phyloP scores from a whole-genome alignment of 2,888 invertebrate species.

The Nymphalis c-album region DNA sequence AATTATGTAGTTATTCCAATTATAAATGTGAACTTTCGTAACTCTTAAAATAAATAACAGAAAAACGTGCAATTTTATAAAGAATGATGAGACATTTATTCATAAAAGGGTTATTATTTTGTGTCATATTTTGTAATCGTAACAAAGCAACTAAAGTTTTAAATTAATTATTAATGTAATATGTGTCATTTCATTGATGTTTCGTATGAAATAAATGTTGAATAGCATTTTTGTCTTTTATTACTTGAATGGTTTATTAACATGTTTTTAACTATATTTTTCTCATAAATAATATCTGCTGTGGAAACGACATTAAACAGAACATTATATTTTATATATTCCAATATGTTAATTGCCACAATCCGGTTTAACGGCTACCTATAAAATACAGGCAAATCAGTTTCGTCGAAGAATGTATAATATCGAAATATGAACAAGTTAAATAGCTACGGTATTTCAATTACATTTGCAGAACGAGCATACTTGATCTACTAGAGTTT shows the following conservation, averaged over 20 bases:
- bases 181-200: conserved; percentile 57
- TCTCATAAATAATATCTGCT: too few relatives aligned
- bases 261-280: too few relatives aligned
- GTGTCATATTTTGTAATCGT: conserved; percentile 9
- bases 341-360: too few relatives aligned
- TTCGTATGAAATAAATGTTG: conserved; percentile 64
- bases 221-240: conserved; percentile 44
- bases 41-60: not conserved
- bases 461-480: too few relatives aligned
- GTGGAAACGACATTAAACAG: too few relatives aligned
- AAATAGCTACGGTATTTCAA: too few relatives aligned
- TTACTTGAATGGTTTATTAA: not conserved
- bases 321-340: too few relatives aligned
- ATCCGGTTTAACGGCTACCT: too few relatives aligned
- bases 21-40: not conserved
- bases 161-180: conserved; percentile 27
- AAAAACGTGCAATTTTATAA: conserved; percentile 1
- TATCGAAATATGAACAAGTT: too few relatives aligned
- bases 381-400: too few relatives aligned
- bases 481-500: too few relatives aligned
- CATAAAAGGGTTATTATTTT: conserved; percentile 2
- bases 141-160: conserved; percentile 19
- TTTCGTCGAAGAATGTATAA: too few relatives aligned
- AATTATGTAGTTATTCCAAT: conserved; percentile 1
- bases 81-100: not conserved